Base-by-base conservation (phyloP, 2,113 vertebrate species). In the Oenanthe oenanthe region DNA sequence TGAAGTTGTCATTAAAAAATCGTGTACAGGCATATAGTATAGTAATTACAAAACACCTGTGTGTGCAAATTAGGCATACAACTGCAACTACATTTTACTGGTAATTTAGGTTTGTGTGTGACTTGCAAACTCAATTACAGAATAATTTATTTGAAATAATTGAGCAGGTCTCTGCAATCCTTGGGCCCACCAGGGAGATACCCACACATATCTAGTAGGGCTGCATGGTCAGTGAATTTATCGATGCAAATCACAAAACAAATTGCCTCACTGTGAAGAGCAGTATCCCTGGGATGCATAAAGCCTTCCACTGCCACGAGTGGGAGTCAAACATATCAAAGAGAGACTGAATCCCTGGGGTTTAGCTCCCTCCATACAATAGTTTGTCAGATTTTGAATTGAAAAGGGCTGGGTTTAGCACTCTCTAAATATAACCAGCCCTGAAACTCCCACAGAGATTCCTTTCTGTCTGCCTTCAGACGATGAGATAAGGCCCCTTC, bases 391-490 rank as follows among this genome's bases (percentile, higher is more conserved):
- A 60, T 89, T 91, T 78, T 90, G 70, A 90, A 91, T 91, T 92
- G 85, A 95, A 92, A 90, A 76, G 91, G 73, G 42, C 25, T 10
- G 53, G 85, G 42, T 90, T 96, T 95, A 92, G 92, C 88, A 89
- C 91, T 92, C 89, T 92, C 91, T 96, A 95, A 95, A 95, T 94
- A 91, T 84, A 92, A 86, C 89, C 94, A 93, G 60, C 60, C 91
- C 75, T 86, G 92, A 96, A 94, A 96, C 94, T 96, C 90, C 94
- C 88, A 85, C 92, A 71, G 95, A 95, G 95, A 96, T 95, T 96
- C 95, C 90, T 94, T 88, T 96, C 93, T 95, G 92, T 88, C 93
- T 97, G 93, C 78, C 88, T 93, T 95, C 88, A 93, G 95, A 85
- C 31, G 2, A 71, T 81, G 95, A 93, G 94, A 97, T 96, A 96